Evolutionary conservation across 2,888 invertebrate genomes (phyloP).

Genomic region (Heteromyza rotundicornis): DNA sequence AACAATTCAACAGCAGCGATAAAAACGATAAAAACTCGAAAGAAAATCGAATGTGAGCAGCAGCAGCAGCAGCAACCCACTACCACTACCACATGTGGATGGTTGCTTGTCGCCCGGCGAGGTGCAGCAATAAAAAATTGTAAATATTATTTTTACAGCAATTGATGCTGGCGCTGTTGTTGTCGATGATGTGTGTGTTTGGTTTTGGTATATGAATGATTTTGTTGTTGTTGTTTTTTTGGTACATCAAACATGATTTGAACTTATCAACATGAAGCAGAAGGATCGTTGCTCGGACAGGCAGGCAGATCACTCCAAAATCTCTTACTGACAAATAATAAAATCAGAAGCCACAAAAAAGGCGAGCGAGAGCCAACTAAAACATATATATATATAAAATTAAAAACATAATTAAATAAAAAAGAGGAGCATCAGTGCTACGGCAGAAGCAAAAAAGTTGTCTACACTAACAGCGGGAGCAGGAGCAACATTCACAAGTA

Average conservation of each 20-base stretch:
- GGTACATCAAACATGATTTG: background rate
- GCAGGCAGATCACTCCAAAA: conserved; percentile 28
- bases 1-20: too few species aligned
- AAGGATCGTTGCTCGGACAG: conserved; percentile 34
- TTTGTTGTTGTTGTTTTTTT: background rate
- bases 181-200: background rate
- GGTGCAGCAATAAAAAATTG: background rate
- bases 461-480: too few species aligned
- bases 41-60: too few species aligned
- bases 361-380: too few species aligned
- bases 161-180: background rate
- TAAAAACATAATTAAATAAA: too few species aligned
- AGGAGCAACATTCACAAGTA: too few species aligned
- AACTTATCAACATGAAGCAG: conserved; percentile 23
- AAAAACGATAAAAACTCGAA: too few species aligned
- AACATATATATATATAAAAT: too few species aligned
- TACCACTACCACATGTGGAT: background rate
- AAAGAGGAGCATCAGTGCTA: too few species aligned
- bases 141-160: too few species aligned
- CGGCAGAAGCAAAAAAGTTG: too few species aligned
- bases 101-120: background rate
- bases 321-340: conserved; percentile 31
- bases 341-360: conserved; percentile 44
- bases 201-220: too few species aligned
- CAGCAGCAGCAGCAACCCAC: background rate